A percentile compares a stretch with the other conserved stretches of the same genome.
phyloP scores from a whole-genome alignment of 2,888 invertebrate genomes.

The Laothoe populi region DNA sequence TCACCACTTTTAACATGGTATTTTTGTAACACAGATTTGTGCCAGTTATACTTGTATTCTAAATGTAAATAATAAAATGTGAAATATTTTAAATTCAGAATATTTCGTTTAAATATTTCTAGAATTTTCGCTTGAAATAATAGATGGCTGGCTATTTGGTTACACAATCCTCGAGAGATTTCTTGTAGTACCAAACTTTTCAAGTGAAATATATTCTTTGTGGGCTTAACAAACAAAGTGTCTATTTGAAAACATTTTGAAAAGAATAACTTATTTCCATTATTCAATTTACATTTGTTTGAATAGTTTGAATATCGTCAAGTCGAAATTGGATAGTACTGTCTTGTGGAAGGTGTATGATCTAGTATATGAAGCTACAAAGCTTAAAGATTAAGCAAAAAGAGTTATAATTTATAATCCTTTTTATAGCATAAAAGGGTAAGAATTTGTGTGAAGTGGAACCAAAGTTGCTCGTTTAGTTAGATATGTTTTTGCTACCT shows the following conservation, averaged over 20 bases:
- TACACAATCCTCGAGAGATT: not conserved
- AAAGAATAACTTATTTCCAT: slow-evolving; percentile 14
- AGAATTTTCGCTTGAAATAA: slow-evolving; percentile 2
- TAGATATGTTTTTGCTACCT: too few species aligned
- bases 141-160: slow-evolving; percentile 4
- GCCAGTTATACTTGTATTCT: too few species aligned
- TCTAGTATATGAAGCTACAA: too few species aligned
- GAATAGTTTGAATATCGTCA: not conserved
- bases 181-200: slow-evolving; percentile 15
- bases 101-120: not conserved
- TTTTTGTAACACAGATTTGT: too few species aligned
- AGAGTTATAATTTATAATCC: too few species aligned
- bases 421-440: too few species aligned
- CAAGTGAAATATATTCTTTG: slow-evolving; percentile 15
- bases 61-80: not conserved
- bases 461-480: too few species aligned
- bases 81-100: not conserved
- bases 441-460: too few species aligned
- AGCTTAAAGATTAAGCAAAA: too few species aligned
- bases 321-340: not conserved
- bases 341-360: too few species aligned
- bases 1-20: too few species aligned
- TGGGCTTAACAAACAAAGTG: slow-evolving; percentile 15
- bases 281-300: slow-evolving; percentile 14
- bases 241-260: slow-evolving; percentile 19